Evolutionary conservation across 2,888 invertebrate genomes (phyloP).

Genomic region (Hirtodrosophila trivittata): DNA sequence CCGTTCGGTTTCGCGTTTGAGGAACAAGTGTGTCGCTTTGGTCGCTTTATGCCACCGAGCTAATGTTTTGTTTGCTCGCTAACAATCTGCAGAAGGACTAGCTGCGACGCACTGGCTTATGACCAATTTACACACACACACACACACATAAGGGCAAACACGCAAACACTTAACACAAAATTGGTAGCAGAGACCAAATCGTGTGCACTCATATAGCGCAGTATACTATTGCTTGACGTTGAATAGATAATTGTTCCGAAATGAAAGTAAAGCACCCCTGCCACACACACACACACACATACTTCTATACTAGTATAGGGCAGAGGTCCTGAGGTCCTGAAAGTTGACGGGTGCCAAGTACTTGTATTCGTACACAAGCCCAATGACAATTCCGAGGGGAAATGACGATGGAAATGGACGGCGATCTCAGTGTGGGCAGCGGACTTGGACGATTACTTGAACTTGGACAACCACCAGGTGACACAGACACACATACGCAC

Average conservation of each 20-base stretch:
- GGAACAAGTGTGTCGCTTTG: slow-evolving; percentile 72
- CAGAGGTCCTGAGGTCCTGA: slow-evolving; percentile 26
- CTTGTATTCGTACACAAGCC: slow-evolving; percentile 11
- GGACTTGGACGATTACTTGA: neutral
- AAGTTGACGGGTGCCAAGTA: slow-evolving; percentile 57
- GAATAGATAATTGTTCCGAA: slow-evolving; percentile 81
- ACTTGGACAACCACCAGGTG: slow-evolving; percentile 68
- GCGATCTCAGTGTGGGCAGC: slow-evolving; percentile 16
- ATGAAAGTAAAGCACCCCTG: slow-evolving; percentile 65
- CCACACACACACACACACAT: slow-evolving; percentile 7
- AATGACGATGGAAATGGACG: slow-evolving; percentile 64
- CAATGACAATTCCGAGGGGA: slow-evolving; percentile 75
- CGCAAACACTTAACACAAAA: slow-evolving; percentile 78
- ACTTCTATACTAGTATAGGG: neutral
- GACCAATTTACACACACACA: slow-evolving; percentile 54
- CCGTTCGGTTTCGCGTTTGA: slow-evolving; percentile 74
- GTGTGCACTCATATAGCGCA: slow-evolving; percentile 76
- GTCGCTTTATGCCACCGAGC: slow-evolving; percentile 65
- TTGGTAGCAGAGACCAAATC: slow-evolving; percentile 70
- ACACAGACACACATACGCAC: slow-evolving; percentile 40
- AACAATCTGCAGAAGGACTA: slow-evolving; percentile 79
- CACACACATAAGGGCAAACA: slow-evolving; percentile 50
- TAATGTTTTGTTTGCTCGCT: slow-evolving; percentile 78
- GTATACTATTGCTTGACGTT: slow-evolving; percentile 65
- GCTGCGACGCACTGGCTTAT: slow-evolving; percentile 74